Conservation (phyloP, 2,888 invertebrate genomes). For the Aricia artaxerxes region DNA sequence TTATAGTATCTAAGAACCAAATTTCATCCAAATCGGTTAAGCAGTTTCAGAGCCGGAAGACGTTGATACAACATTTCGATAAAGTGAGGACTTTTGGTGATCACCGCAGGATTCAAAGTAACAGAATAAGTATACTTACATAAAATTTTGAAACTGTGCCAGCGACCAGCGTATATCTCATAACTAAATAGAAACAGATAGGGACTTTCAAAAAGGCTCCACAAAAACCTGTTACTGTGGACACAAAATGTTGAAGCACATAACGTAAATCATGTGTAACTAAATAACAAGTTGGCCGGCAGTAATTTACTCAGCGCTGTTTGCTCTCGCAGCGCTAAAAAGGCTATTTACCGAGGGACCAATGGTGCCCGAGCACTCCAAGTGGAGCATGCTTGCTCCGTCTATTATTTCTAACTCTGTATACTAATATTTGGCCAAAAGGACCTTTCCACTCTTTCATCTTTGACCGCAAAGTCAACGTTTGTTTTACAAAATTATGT, state of each 20-base stretch:
- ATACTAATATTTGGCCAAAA: constrained; percentile 72
- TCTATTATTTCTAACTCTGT: constrained; percentile 77
- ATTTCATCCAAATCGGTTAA: no score
- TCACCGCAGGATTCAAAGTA: no score
- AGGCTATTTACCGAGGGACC: constrained; percentile 26
- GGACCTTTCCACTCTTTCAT: constrained; percentile 63
- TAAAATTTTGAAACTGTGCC: no score
- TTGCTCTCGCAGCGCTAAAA: constrained; percentile 23
- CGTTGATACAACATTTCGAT: no score
- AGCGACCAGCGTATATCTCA: no score
- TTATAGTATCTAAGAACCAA: no score
- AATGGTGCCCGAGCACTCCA: constrained; percentile 16
- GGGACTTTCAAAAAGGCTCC: not conserved
- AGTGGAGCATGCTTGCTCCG: constrained; percentile 65
- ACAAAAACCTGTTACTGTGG: not conserved
- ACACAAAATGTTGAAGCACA: not conserved
- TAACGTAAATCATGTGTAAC: constrained; percentile 1
- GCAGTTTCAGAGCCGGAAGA: no score
- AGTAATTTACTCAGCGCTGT: constrained; percentile 18
- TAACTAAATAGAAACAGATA: not conserved
- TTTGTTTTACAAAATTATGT: constrained; percentile 41
- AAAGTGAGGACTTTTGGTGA: no score
- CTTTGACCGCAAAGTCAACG: constrained; percentile 63
- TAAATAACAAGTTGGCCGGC: not conserved
- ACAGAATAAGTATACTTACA: no score